Evolutionary conservation across 2,888 invertebrate species (phyloP).

Genomic region (Tanypteryx hageni): DNA sequence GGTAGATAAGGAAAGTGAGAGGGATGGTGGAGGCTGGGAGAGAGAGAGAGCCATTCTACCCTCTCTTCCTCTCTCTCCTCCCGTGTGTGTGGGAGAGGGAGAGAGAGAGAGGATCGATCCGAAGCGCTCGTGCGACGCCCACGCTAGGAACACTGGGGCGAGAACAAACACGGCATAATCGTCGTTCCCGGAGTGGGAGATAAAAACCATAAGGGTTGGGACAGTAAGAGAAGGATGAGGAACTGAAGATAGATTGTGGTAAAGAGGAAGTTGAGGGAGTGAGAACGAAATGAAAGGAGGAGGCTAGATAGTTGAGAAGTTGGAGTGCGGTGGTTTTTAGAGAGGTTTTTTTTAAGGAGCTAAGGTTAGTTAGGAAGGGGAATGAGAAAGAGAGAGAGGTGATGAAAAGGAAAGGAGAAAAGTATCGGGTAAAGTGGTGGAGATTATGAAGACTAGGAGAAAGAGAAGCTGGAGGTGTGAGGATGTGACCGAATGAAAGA

Average conservation of each 20-base stretch:
- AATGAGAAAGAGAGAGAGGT: neutral
- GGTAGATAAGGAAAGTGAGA: neutral
- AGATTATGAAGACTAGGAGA: neutral
- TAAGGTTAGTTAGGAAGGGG: neutral
- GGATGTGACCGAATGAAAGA: neutral
- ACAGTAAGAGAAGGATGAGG: neutral
- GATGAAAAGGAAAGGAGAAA: neutral
- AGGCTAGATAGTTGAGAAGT: neutral
- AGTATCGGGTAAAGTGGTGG: neutral
- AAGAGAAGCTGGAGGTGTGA: neutral
- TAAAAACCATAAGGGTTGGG: slow-evolving; percentile 39
- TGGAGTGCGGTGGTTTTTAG: neutral
- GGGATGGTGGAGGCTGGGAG: neutral
- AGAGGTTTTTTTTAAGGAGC: neutral
- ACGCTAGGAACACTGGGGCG: slow-evolving; percentile 31
- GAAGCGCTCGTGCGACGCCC: slow-evolving; percentile 53
- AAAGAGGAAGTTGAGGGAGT: neutral
- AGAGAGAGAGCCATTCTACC: neutral
- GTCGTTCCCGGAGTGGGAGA: slow-evolving; percentile 57
- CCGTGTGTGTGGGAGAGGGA: neutral
- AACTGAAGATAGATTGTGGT: neutral
- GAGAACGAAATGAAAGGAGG: neutral
- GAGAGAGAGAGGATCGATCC: slow-evolving; percentile 50
- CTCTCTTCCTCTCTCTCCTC: neutral
- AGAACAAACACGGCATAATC: slow-evolving; percentile 62